Percentiles rank a stretch among this genome's conserved stretches.
phyloP scores from a whole-genome alignment of 1,140 invertebrate genomes.

The Drosophila willistoni region DNA sequence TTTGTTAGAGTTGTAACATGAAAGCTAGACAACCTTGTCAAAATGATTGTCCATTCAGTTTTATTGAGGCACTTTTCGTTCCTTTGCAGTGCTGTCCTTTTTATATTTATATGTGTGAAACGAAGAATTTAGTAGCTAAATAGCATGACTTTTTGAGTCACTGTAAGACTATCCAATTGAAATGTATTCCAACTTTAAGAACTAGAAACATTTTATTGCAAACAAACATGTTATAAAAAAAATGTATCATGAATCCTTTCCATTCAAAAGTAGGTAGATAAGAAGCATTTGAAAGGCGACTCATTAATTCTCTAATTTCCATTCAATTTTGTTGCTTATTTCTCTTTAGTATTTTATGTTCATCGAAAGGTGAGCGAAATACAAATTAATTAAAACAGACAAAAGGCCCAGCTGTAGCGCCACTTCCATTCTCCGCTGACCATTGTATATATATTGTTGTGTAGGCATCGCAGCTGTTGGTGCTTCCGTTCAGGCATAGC shows the following conservation, averaged over 20 bases:
- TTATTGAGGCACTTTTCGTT: no score
- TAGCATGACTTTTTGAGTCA: no score
- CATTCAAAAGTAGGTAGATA: conserved; percentile 11
- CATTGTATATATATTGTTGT: conserved; percentile 44
- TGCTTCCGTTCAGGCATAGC: conserved; percentile 40
- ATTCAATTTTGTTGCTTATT: conserved; percentile 27
- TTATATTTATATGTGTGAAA: no score
- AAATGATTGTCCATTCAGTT: no score
- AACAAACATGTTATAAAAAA: no score
- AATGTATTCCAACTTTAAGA: no score
- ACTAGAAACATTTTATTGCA: no score
- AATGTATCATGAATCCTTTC: conserved; percentile 9
- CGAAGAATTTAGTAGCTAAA: no score
- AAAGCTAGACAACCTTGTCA: no score
- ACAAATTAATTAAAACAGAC: conserved; percentile 77
- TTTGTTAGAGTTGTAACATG: no score
- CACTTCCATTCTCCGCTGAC: conserved; percentile 7
- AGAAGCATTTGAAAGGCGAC: conserved; percentile 20
- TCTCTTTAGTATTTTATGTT: conserved; percentile 5
- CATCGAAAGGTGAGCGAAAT: conserved; percentile 68
- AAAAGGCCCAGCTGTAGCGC: conserved; percentile 34
- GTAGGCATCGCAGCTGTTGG: conserved; percentile 51
- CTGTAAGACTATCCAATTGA: no score
- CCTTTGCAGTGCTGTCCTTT: no score
- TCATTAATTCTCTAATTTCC: conserved; percentile 42